Percentiles rank a stretch among this genome's conserved stretches.
Conservation (phyloP, 2,113 vertebrate species). For the Corydoras maculifer region DNA sequence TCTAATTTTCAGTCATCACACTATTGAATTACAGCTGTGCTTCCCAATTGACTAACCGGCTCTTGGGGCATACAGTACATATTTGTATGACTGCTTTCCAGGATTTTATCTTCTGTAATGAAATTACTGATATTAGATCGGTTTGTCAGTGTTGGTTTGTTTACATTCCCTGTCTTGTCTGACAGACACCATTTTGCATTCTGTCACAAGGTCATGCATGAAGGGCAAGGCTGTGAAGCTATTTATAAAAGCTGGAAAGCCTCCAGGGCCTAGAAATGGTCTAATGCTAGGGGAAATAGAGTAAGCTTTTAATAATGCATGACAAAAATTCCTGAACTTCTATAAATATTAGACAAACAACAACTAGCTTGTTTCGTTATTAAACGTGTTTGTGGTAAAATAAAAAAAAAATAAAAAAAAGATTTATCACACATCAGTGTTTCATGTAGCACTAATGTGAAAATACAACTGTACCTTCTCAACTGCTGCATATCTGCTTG, state of each 20-base stretch:
- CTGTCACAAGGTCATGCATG: conserved; percentile 29
- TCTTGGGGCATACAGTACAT: background rate
- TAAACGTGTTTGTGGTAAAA: background rate
- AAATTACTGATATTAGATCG: conserved; percentile 7
- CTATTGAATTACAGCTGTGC: conserved; percentile 2
- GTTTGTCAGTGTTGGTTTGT: conserved; percentile 30
- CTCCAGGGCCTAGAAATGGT: conserved; percentile 40
- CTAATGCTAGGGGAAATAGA: conserved; percentile 34
- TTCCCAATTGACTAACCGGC: background rate
- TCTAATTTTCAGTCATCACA: background rate
- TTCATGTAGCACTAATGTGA: background rate
- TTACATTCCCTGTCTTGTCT: background rate
- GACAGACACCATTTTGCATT: background rate
- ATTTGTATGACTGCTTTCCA: conserved; percentile 3
- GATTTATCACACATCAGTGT: background rate
- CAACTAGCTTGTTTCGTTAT: background rate
- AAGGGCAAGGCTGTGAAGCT: conserved; percentile 38
- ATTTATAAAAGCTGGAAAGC: conserved; percentile 31
- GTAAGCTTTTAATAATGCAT: conserved; percentile 47
- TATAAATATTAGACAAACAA: conserved; percentile 23
- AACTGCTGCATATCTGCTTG: conserved; percentile 77
- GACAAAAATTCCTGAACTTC: conserved; percentile 38
- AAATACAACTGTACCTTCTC: conserved; percentile 72
- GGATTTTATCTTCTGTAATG: conserved; percentile 6
- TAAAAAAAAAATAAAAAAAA: background rate